Percentiles rank a stretch among this genome's conserved stretches.
These are phyloP conservation scores for Argyrosomus japonicus DNA, from an alignment of 2,113 vertebrate genomes.

Conservation along the genomic window DNA sequence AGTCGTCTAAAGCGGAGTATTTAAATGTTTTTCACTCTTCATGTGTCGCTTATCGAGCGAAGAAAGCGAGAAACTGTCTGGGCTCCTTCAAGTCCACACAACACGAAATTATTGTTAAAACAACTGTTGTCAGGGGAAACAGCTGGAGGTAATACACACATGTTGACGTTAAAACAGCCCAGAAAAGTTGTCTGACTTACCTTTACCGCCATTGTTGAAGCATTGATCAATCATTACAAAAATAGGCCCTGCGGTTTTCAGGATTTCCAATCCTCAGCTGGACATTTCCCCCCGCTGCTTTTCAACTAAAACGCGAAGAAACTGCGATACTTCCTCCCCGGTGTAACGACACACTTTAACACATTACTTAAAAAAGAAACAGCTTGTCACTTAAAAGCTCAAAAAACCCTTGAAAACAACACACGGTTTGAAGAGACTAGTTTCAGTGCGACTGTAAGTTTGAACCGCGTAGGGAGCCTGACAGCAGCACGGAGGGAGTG, in stretches of 20 bases:
- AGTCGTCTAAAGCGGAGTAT: not conserved
- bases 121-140: constrained; percentile 5
- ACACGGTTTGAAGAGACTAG: not conserved
- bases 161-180: not conserved
- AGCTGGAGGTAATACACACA: not conserved
- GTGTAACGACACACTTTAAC: constrained; percentile 46
- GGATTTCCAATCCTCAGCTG: constrained; percentile 77
- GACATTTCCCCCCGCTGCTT: constrained; percentile 75
- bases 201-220: constrained; percentile 83
- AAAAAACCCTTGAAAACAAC: not conserved
- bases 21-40: not conserved
- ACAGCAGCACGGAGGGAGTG: constrained; percentile 69
- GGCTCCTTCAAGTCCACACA: not conserved
- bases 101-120: not conserved
- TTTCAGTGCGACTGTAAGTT: constrained; percentile 32
- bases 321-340: constrained; percentile 48
- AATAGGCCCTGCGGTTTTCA: constrained; percentile 66
- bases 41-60: not conserved
- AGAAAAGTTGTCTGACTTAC: constrained; percentile 62
- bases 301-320: constrained; percentile 44
- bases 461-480: constrained; percentile 53
- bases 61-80: constrained; percentile 31
- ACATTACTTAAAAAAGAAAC: constrained; percentile 52
- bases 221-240: constrained; percentile 81
- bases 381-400: constrained; percentile 47